These are phyloP conservation scores for Crambe crambe DNA, from an alignment of 37 sponge, comb jelly and placozoan species.

Conservation along the genomic window DNA sequence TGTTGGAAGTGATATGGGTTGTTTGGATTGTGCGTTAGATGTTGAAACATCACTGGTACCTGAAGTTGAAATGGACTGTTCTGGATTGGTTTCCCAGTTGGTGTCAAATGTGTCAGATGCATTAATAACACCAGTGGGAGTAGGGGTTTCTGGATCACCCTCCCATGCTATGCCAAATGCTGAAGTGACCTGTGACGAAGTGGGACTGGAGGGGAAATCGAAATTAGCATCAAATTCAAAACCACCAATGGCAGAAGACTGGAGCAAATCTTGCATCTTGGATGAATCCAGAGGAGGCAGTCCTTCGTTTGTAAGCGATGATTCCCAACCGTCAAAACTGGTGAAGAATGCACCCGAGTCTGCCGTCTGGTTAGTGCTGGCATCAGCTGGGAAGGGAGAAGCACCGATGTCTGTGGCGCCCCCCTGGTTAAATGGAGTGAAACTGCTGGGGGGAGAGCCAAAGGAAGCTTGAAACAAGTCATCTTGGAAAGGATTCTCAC, in stretches of 20 bases:
- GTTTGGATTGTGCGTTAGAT: no score
- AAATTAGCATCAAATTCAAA: not conserved
- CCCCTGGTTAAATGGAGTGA: no score
- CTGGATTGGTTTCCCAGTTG: not conserved
- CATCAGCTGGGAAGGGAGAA: no score
- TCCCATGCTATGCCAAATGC: not conserved
- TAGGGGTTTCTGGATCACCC: not conserved
- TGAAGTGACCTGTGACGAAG: not conserved
- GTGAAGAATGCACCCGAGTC: not conserved
- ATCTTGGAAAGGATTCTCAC: slow-evolving; percentile 19
- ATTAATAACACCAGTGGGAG: not conserved
- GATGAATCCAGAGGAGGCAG: not conserved
- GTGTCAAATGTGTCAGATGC: not conserved
- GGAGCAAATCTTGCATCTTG: not conserved
- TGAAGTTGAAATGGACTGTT: not conserved
- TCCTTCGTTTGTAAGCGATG: not conserved
- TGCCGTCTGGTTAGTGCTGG: not conserved
- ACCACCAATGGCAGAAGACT: not conserved
- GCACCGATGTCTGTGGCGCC: no score
- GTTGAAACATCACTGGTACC: no score
- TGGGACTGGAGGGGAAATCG: not conserved
- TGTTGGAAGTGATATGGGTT: not conserved
- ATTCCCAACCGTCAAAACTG: not conserved
- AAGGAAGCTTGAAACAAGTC: slow-evolving; percentile 26
- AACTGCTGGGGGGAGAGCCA: slow-evolving; percentile 1